These are phyloP conservation scores for Dufourea novaeangliae DNA, from an alignment of 1,140 invertebrate genomes.

Conservation along the genomic window DNA sequence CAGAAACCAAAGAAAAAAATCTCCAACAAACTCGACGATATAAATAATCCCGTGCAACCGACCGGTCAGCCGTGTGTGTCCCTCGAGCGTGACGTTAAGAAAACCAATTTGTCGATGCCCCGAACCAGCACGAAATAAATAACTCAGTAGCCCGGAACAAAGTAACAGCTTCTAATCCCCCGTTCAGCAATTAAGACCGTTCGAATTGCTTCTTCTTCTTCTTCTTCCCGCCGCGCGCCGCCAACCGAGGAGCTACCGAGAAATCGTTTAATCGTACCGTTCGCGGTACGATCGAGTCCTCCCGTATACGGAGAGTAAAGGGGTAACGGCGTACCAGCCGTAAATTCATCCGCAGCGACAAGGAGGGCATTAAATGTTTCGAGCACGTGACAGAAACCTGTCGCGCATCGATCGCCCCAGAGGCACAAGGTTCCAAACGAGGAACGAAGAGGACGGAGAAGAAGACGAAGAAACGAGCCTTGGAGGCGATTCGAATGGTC, in stretches of 20 bases:
- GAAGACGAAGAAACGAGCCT: slow-evolving; percentile 54
- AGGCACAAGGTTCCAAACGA: background rate
- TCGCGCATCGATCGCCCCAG: slow-evolving; percentile 46
- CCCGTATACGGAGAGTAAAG: background rate
- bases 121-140: background rate
- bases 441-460: slow-evolving; percentile 20
- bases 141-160: background rate
- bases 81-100: background rate
- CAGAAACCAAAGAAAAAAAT: no score
- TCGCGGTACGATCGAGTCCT: background rate
- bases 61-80: background rate
- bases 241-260: background rate
- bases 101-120: background rate
- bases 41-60: background rate
- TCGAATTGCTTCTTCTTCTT: background rate
- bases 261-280: background rate
- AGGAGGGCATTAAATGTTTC: slow-evolving; percentile 17
- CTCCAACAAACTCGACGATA: no score
- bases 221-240: no score
- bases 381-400: slow-evolving; percentile 38
- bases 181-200: background rate
- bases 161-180: slow-evolving; percentile 4
- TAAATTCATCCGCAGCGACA: slow-evolving; percentile 1
- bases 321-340: background rate
- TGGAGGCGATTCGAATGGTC: slow-evolving; percentile 8